A percentile compares a stretch with the other conserved stretches of the same genome.
These are phyloP conservation scores for Strigops habroptila DNA, from an alignment of 2,113 vertebrate genomes.

Conservation along the genomic window DNA sequence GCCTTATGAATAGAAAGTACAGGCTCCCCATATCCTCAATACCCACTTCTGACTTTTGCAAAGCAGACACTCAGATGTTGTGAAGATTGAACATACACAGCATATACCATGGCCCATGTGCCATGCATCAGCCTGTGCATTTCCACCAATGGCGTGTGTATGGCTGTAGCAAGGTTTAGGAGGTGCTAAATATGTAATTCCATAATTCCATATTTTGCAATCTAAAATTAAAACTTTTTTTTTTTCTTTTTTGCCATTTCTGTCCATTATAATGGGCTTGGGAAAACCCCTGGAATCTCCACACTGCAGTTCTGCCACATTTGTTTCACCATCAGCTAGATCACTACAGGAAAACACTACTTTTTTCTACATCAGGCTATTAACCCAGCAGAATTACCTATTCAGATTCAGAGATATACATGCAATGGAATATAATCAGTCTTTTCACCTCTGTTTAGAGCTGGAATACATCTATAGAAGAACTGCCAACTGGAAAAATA, in stretches of 20 bases:
- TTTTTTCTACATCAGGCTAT: background rate
- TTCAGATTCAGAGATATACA: background rate
- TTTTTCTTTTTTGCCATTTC: background rate
- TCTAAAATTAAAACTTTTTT: background rate
- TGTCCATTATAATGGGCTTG: background rate
- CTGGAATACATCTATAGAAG: background rate
- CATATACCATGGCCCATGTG: background rate
- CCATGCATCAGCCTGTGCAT: background rate
- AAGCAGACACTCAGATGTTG: background rate
- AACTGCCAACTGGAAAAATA: constrained; percentile 35
- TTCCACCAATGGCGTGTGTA: background rate
- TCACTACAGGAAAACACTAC: background rate
- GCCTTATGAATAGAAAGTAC: background rate
- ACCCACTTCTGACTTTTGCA: background rate
- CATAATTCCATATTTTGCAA: background rate
- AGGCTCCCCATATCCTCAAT: background rate
- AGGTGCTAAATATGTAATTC: background rate
- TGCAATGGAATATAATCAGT: background rate
- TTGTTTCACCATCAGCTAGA: background rate
- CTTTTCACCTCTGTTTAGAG: background rate
- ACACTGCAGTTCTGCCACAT: background rate
- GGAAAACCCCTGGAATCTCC: background rate
- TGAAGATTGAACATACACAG: background rate
- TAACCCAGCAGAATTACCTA: background rate
- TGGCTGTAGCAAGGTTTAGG: background rate